Base-by-base conservation (phyloP, 2,888 invertebrate species). In the Volucella zonaria region DNA sequence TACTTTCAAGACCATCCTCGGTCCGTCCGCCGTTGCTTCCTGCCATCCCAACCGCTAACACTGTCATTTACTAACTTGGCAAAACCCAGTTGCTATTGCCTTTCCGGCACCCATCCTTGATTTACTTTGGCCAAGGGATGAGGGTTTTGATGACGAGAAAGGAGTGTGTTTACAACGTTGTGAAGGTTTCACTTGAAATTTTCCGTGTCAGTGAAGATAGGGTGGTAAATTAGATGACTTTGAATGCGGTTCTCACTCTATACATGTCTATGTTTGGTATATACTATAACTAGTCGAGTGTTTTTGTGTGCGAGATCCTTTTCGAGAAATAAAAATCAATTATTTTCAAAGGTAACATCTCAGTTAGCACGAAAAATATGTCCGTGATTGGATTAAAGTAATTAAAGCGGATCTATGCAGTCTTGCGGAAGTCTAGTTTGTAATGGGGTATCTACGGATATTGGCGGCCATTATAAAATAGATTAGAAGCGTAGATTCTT, bases 321-420 rank as follows among this genome's bases (percentile, higher is more conserved):
- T 11, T 54, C 11, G 54, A 51, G 62, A 51, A 52, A 62, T 52
- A 73, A 38, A 62, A 73, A 54, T 73, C 73, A 73, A 73, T 73
- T 54, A 54, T 54, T 47, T 12, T 40, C 54, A 54, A 62, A 62
- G 52, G 42, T 31, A 31, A 31, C 31, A 31, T 31, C 54, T 75
- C 47, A 31, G 31, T 31, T n/a, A 14, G 40, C 9, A 18, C 1
- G 3, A 42, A 11, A 42, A 4, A 31, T 2, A 18, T 18, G 11
- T 12, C 3, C 18, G 4, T 40, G 12, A 43, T n/a, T 11, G 23
- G 15, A 58, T 43, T 14, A 49, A 49, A 45, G 9, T 12, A 42
- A 52, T 52, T 42, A 31, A 31, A 66, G 12, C 61, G 23, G 67
- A 45, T 38, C 31, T 31, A 31, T 31, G 31, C 31, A 31, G 31